These are phyloP conservation scores for Mylabris sibirica DNA, from an alignment of 2,888 invertebrate genomes.

Conservation along the genomic window DNA sequence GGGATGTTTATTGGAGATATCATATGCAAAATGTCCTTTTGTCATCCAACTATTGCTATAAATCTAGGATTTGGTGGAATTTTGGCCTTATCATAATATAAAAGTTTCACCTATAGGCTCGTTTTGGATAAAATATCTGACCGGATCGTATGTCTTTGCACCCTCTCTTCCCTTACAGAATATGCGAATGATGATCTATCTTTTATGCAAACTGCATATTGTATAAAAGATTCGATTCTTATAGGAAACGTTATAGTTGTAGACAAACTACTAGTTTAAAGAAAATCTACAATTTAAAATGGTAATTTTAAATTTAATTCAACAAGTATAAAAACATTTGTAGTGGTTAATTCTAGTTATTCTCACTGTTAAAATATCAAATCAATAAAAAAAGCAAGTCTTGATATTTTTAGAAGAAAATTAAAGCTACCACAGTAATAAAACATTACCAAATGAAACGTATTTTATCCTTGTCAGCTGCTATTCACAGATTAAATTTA, in stretches of 20 bases:
- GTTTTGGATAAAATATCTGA: slow-evolving; percentile 30
- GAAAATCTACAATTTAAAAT: neutral
- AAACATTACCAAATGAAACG: slow-evolving; percentile 48
- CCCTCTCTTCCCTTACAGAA: neutral
- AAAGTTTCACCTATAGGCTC: slow-evolving; percentile 31
- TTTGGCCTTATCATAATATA: slow-evolving; percentile 42
- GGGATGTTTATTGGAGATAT: slow-evolving; percentile 41
- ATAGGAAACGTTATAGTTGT: neutral
- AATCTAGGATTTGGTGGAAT: slow-evolving; percentile 55
- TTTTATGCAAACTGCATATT: slow-evolving; percentile 10
- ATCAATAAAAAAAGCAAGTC: slow-evolving; percentile 33
- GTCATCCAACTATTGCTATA: slow-evolving; percentile 53
- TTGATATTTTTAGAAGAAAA: slow-evolving; percentile 35
- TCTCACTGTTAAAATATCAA: slow-evolving; percentile 15
- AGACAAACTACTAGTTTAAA: too few species aligned
- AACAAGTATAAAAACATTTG: slow-evolving; percentile 34
- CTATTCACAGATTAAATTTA: slow-evolving; percentile 41
- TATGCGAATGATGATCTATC: slow-evolving; percentile 12
- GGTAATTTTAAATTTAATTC: slow-evolving; percentile 27
- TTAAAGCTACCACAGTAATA: slow-evolving; percentile 43
- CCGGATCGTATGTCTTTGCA: slow-evolving; percentile 22
- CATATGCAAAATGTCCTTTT: slow-evolving; percentile 57
- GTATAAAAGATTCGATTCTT: neutral
- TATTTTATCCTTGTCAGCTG: slow-evolving; percentile 42
- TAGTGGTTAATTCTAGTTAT: neutral